phyloP scores from a whole-genome alignment of 2,113 vertebrate species.

The Hypomesus transpacificus region DNA sequence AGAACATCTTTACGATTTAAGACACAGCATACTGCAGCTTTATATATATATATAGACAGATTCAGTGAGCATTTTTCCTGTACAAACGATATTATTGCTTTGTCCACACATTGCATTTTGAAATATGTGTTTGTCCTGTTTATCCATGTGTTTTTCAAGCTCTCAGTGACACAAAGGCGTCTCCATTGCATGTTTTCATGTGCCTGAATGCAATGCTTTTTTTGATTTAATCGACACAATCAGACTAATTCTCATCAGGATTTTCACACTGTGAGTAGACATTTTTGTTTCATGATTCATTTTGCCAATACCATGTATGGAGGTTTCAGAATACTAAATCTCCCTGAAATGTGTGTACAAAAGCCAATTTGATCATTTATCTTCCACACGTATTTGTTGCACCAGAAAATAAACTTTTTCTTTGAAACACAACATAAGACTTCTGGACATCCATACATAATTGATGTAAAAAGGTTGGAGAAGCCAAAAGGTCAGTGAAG shows the following conservation, averaged over 20 bases:
- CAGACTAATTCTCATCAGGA: conserved; percentile 23
- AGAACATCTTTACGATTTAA: not conserved
- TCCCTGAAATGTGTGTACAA: conserved; percentile 20
- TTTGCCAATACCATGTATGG: conserved; percentile 34
- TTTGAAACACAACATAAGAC: conserved; percentile 9
- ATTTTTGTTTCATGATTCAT: conserved; percentile 25
- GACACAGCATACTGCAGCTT: too few species aligned
- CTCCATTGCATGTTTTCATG: conserved; percentile 31
- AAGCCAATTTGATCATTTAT: conserved; percentile 16
- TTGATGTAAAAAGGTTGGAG: not conserved
- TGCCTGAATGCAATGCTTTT: conserved; percentile 25
- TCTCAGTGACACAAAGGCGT: conserved; percentile 6
- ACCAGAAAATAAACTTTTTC: conserved; percentile 53
- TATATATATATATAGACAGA: not conserved
- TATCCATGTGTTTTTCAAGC: conserved; percentile 13
- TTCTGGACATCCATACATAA: not conserved
- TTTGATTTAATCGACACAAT: conserved; percentile 18
- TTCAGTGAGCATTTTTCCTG: not conserved
- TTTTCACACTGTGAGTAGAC: conserved; percentile 17
- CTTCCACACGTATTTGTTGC: not conserved
- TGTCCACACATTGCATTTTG: conserved; percentile 23
- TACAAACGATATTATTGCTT: not conserved
- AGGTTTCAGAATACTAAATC: conserved; percentile 47
- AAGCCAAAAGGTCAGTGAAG: not conserved
- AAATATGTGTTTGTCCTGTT: conserved; percentile 24